Conservation (phyloP, 1,140 invertebrate species). For the Drosophila ficusphila region DNA sequence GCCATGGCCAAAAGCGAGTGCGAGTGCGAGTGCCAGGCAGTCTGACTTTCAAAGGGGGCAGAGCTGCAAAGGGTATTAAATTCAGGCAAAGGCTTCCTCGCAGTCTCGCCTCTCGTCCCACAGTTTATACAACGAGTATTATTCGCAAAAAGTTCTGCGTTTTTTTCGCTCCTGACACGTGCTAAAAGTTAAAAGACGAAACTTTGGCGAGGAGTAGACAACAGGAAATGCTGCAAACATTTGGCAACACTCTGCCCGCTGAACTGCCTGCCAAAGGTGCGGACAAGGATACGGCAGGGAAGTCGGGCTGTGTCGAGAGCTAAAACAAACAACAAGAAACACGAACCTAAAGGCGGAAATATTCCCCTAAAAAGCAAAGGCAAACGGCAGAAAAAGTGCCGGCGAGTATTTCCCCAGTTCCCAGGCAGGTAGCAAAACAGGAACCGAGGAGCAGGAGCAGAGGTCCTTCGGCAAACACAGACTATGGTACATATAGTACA, state of each 20-base stretch:
- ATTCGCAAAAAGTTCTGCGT: constrained; percentile 32
- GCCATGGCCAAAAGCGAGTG: constrained; percentile 29
- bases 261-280: constrained; percentile 35
- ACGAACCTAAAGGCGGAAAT: constrained; percentile 19
- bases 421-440: constrained; percentile 66
- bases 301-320: constrained; percentile 16
- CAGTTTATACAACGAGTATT: constrained; percentile 41
- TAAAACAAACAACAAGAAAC: constrained; percentile 35
- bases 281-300: constrained; percentile 2
- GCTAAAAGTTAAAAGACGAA: constrained; percentile 65
- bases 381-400: constrained; percentile 43
- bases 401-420: constrained; percentile 72
- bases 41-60: constrained; percentile 18
- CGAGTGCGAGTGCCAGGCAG: constrained; percentile 36
- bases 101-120: constrained; percentile 14
- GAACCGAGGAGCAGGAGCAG: constrained; percentile 27
- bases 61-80: constrained; percentile 21
- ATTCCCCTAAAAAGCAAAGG: constrained; percentile 62
- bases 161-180: constrained; percentile 66
- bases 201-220: constrained; percentile 59
- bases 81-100: constrained; percentile 41
- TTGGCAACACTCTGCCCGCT: constrained; percentile 73
- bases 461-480: constrained; percentile 58
- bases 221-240: constrained; percentile 78
- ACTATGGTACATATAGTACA: constrained; percentile 30